Evolutionary conservation across 2,113 vertebrate genomes (phyloP).

Genomic region (Geothlypis trichas): DNA sequence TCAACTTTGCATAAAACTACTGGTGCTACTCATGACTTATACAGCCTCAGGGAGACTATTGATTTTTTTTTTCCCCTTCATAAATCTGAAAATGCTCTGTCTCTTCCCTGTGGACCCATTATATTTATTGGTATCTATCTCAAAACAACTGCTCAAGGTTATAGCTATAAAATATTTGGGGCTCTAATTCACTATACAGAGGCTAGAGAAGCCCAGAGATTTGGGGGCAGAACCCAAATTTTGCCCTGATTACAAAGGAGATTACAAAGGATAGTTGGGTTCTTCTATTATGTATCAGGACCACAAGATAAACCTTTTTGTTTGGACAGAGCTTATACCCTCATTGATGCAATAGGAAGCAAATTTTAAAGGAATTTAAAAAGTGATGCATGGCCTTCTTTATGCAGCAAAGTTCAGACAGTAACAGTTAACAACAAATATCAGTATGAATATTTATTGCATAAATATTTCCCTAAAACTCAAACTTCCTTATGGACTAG

Average conservation of each 20-base stretch:
- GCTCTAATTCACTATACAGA: conserved; percentile 34
- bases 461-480: background rate
- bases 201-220: background rate
- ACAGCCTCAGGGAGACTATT: conserved; percentile 73
- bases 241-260: background rate
- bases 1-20: conserved; percentile 78
- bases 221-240: background rate
- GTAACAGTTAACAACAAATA: background rate
- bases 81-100: conserved; percentile 82
- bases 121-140: conserved; percentile 84
- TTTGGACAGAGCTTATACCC: background rate
- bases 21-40: conserved; percentile 76
- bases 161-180: conserved; percentile 75
- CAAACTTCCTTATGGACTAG: background rate
- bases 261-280: background rate
- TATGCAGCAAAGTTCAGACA: background rate
- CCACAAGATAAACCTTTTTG: background rate
- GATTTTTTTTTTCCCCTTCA: conserved; percentile 76
- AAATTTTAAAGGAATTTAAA: background rate
- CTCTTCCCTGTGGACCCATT: conserved; percentile 79
- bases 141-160: conserved; percentile 84
- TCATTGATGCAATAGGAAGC: background rate
- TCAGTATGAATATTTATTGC: background rate
- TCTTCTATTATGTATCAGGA: background rate
- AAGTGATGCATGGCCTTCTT: background rate